Percentiles rank a stretch among this genome's conserved stretches.
Conservation (phyloP, 2,113 vertebrate species). For the Elephas maximus region DNA sequence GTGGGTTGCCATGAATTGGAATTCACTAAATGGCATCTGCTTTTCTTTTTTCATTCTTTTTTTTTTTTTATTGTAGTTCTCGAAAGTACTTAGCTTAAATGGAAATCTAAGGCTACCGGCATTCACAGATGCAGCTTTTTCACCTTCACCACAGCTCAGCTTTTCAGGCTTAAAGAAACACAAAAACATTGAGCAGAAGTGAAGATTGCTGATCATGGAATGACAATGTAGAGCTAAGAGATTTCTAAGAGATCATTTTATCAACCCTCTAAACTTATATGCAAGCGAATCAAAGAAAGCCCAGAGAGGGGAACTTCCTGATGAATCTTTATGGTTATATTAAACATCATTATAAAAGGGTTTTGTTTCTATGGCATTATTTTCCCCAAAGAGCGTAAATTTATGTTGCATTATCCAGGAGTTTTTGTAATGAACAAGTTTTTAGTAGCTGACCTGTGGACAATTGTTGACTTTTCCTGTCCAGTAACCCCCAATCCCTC, state of each 20-base stretch:
- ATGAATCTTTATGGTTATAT: slow-evolving; percentile 2
- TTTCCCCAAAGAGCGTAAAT: background rate
- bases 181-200: background rate
- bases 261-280: background rate
- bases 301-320: background rate
- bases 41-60: background rate
- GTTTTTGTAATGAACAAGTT: background rate
- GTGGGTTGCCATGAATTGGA: background rate
- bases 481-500: background rate
- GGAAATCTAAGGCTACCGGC: background rate
- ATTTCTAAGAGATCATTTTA: background rate
- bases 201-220: background rate
- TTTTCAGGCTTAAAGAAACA: background rate
- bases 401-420: background rate
- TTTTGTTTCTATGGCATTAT: background rate
- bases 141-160: background rate
- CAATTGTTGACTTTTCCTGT: background rate
- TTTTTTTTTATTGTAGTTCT: background rate
- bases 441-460: background rate
- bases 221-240: background rate
- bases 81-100: background rate
- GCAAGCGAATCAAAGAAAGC: slow-evolving; percentile 8
- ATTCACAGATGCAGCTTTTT: background rate
- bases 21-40: background rate
- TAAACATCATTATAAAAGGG: background rate